A percentile compares a stretch with the other conserved stretches of the same genome.
phyloP scores from a whole-genome alignment of 2,888 invertebrate genomes.

The Mimas tiliae region DNA sequence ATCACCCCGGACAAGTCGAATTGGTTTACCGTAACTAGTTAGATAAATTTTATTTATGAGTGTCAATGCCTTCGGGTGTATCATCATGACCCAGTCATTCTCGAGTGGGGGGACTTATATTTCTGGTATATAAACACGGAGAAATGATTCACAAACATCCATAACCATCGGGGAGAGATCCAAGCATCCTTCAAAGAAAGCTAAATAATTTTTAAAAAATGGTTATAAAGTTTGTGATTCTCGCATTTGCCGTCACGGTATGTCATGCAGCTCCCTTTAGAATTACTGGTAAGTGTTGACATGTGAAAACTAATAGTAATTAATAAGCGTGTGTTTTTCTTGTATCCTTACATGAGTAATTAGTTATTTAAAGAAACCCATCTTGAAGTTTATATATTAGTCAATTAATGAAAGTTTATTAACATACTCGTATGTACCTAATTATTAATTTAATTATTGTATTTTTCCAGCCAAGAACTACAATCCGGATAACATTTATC shows the following conservation, averaged over 20 bases:
- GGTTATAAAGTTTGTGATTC: constrained; percentile 62
- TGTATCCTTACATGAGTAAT: constrained; percentile 2
- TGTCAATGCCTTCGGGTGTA: constrained; percentile 68
- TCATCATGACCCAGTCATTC: constrained; percentile 62
- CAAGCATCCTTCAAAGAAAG: constrained; percentile 33
- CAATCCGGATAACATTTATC: constrained; percentile 35
- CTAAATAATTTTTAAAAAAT: constrained; percentile 45
- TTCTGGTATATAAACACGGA: constrained; percentile 72
- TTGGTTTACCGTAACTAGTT: constrained; percentile 69
- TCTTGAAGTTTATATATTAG: constrained; percentile 18
- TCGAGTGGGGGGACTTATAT: constrained; percentile 66
- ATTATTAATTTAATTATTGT: not conserved
- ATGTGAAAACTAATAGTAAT: not conserved
- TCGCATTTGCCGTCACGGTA: constrained; percentile 59
- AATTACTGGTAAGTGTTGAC: constrained; percentile 40
- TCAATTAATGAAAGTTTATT: not conserved
- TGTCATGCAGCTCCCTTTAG: constrained; percentile 37
- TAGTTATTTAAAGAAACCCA: not conserved
- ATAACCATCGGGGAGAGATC: constrained; percentile 67
- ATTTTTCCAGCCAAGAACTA: constrained; percentile 32
- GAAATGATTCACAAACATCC: constrained; percentile 72
- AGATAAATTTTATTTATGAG: constrained; percentile 68
- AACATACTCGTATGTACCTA: not conserved
- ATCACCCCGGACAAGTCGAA: constrained; percentile 59
- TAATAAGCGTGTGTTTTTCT: not conserved